Percentiles rank a stretch among this genome's conserved stretches.
Evolutionary conservation across 92 coral and sea anemone genomes (phyloP).

Genomic region (Paragorgia papillata): DNA sequence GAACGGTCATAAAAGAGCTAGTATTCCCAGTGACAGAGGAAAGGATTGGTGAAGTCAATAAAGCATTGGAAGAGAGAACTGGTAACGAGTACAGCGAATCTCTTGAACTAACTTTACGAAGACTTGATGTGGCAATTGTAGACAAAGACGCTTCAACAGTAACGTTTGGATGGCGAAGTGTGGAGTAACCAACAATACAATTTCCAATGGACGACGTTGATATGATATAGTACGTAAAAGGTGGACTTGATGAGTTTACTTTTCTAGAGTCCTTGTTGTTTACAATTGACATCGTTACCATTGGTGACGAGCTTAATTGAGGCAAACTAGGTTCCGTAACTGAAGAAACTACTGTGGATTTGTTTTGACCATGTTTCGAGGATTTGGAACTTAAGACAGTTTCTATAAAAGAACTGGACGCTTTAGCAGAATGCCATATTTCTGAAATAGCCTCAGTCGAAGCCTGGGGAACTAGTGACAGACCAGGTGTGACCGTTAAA

Average conservation of each 20-base stretch:
- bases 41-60: background rate
- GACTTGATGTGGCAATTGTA: background rate
- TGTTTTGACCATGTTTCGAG: background rate
- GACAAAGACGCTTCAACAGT: background rate
- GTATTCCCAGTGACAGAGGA: no score
- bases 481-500: slow-evolving; percentile 1
- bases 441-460: background rate
- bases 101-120: background rate
- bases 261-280: background rate
- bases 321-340: background rate
- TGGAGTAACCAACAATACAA: slow-evolving; percentile 21
- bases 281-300: background rate
- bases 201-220: slow-evolving; percentile 23
- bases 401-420: background rate
- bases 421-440: background rate
- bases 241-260: background rate
- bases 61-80: background rate
- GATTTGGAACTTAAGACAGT: background rate
- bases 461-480: background rate
- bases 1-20: no score
- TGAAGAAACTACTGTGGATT: background rate
- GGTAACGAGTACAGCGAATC: background rate
- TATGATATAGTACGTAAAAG: slow-evolving; percentile 11
- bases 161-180: background rate
- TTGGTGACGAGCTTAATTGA: background rate